Evolutionary conservation across 2,888 invertebrate species (phyloP).

Genomic region (Lasioglossum morio): DNA sequence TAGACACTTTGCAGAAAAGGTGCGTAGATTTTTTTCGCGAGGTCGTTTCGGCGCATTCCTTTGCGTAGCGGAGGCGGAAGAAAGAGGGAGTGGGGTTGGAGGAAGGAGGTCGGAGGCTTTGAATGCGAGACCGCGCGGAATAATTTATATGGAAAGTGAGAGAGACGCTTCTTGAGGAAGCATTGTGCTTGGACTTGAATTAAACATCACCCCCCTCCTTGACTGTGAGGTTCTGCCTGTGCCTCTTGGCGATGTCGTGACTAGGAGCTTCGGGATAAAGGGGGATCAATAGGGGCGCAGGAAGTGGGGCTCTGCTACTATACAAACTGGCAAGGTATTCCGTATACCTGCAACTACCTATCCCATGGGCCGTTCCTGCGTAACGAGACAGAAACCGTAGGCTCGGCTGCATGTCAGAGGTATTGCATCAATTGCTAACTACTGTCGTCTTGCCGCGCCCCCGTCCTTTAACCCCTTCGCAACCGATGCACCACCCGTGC

Average conservation of each 20-base stretch:
- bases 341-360: constrained; percentile 64
- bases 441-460: constrained; percentile 7
- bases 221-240: constrained; percentile 72
- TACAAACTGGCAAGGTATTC: constrained; percentile 74
- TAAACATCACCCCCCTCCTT: constrained; percentile 74
- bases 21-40: constrained; percentile 73
- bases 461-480: constrained; percentile 10
- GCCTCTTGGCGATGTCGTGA: constrained; percentile 77
- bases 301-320: constrained; percentile 72
- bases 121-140: constrained; percentile 72
- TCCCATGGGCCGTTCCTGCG: constrained; percentile 64
- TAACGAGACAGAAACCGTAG: constrained; percentile 67
- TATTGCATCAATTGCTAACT: constrained; percentile 11
- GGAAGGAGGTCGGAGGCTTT: constrained; percentile 54
- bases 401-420: constrained; percentile 44
- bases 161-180: constrained; percentile 72
- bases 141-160: constrained; percentile 74
- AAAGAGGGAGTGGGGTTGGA: not conserved
- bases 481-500: not conserved
- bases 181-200: constrained; percentile 77
- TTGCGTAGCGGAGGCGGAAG: constrained; percentile 41
- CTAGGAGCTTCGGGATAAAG: constrained; percentile 74
- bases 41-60: constrained; percentile 70
- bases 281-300: constrained; percentile 74
- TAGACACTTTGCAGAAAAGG: constrained; percentile 64